Conservation (phyloP, 2,888 invertebrate species). For the Drosophila stalkeri region DNA sequence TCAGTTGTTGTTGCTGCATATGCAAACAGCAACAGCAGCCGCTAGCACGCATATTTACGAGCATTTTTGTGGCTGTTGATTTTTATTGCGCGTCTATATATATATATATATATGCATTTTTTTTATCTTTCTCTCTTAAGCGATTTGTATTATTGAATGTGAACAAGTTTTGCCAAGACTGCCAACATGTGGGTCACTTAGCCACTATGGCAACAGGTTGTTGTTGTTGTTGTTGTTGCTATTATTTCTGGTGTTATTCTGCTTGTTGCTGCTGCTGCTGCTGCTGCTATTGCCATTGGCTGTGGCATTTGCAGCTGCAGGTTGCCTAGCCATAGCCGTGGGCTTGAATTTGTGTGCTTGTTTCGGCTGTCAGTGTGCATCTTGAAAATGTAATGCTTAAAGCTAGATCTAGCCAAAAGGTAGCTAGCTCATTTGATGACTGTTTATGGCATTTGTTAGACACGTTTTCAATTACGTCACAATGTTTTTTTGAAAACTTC, state of each 20-base stretch:
- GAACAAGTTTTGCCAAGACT: constrained; percentile 67
- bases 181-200: constrained; percentile 69
- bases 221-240: constrained; percentile 13
- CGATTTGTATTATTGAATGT: constrained; percentile 69
- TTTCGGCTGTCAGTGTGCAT: constrained; percentile 28
- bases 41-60: constrained; percentile 62
- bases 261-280: neutral
- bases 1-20: constrained; percentile 26
- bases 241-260: constrained; percentile 16
- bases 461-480: constrained; percentile 8
- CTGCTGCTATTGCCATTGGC: constrained; percentile 11
- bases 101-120: constrained; percentile 1
- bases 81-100: constrained; percentile 48
- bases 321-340: constrained; percentile 10
- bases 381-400: constrained; percentile 11
- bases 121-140: constrained; percentile 31
- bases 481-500: neutral
- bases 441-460: constrained; percentile 1
- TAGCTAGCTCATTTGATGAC: neutral
- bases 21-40: constrained; percentile 34
- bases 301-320: constrained; percentile 57
- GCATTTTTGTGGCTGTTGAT: constrained; percentile 55
- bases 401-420: constrained; percentile 5
- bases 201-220: constrained; percentile 71
- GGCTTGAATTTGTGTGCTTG: constrained; percentile 27